Evolutionary conservation across 2,888 invertebrate species (phyloP).

Genomic region (Drosophila mettleri): DNA sequence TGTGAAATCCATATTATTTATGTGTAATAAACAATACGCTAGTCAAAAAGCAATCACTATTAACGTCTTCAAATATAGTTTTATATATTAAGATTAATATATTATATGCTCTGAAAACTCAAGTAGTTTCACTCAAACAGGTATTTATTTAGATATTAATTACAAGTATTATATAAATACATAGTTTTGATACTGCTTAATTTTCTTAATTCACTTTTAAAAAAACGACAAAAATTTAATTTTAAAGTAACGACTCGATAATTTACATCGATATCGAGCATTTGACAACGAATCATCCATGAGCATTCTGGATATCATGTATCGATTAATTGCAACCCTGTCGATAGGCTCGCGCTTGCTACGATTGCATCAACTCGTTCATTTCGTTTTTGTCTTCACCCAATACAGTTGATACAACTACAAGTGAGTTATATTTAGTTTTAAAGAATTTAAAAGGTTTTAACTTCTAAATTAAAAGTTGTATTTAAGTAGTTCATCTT

Average conservation of each 20-base stretch:
- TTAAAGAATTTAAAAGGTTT: not conserved
- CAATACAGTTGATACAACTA: slow-evolving; percentile 82
- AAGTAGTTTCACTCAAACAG: too few relatives aligned
- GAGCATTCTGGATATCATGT: not conserved
- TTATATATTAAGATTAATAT: not conserved
- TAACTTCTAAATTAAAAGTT: not conserved
- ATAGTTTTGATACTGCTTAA: not conserved
- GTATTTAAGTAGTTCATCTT: not conserved
- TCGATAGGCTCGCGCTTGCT: not conserved
- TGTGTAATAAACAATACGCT: slow-evolving; percentile 71
- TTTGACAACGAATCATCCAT: slow-evolving; percentile 20
- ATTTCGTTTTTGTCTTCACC: slow-evolving; percentile 84
- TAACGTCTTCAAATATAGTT: too few relatives aligned
- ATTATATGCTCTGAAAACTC: too few relatives aligned
- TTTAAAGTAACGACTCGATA: not conserved
- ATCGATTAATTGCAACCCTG: slow-evolving; percentile 3
- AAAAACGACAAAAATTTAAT: not conserved
- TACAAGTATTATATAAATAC: not conserved
- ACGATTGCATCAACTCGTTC: slow-evolving; percentile 70
- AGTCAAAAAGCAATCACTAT: slow-evolving; percentile 59
- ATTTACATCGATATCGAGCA: not conserved
- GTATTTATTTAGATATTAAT: too few relatives aligned
- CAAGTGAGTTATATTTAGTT: slow-evolving; percentile 78
- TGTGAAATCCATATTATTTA: slow-evolving; percentile 69
- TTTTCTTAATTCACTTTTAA: not conserved